A percentile compares a stretch with the other conserved stretches of the same genome.
These are phyloP conservation scores for Eueides isabella DNA, from an alignment of 1,140 invertebrate species.

Conservation along the genomic window DNA sequence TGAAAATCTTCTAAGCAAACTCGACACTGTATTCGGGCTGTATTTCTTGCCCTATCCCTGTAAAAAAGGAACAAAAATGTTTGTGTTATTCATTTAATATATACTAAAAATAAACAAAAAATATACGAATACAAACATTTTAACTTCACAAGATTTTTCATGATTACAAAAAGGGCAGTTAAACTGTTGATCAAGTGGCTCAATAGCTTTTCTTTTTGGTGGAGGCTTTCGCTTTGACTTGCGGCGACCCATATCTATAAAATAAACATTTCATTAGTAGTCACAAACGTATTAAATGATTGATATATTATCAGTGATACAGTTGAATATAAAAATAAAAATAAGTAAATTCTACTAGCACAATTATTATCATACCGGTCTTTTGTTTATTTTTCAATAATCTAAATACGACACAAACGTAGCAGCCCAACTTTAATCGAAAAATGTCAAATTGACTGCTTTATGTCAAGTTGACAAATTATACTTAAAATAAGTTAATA, in stretches of 20 bases:
- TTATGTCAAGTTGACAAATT: slow-evolving; percentile 2
- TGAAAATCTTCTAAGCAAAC: slow-evolving; percentile 99
- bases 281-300: background rate
- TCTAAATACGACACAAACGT: slow-evolving; percentile 13
- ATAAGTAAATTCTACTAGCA: background rate
- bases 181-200: slow-evolving; percentile 97
- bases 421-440: background rate
- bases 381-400: slow-evolving; percentile 29
- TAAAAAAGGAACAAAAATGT: background rate
- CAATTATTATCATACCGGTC: slow-evolving; percentile 19
- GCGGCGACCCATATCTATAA: slow-evolving; percentile 90
- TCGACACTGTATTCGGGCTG: slow-evolving; percentile 95
- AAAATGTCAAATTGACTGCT: slow-evolving; percentile 17
- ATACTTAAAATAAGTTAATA: background rate
- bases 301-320: background rate
- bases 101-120: background rate
- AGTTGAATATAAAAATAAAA: background rate
- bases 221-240: slow-evolving; percentile 99
- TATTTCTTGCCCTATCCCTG: slow-evolving; percentile 96
- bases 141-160: slow-evolving; percentile 99
- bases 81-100: background rate
- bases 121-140: slow-evolving; percentile 91
- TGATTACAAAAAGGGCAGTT: slow-evolving; percentile 99
- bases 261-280: slow-evolving; percentile 20
- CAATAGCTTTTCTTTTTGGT: slow-evolving; percentile 95